Base-by-base conservation (phyloP, 2,113 vertebrate species). In the Myotis brandtii region DNA sequence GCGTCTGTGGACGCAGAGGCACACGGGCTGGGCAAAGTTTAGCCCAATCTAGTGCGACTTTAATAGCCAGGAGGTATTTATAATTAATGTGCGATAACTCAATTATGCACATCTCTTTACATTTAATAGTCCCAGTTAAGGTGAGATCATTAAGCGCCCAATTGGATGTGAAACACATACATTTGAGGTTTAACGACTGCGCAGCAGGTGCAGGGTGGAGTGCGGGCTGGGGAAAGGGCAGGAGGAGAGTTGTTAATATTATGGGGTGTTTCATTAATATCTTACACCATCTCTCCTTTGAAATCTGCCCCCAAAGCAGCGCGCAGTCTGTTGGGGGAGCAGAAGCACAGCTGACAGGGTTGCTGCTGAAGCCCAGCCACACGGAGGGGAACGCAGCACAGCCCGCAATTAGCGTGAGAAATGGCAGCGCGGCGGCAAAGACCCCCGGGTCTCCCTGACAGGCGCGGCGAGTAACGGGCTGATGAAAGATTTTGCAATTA, bases 401-500 rank as follows among this genome's bases (percentile, higher is more conserved):
- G 94, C 97, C 97, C 94, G 97, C 98, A 98, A 98, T 98, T 98
- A 98, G 98, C 52, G 48, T 97, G 98, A 98, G 98, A 97, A 97
- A 98, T 96, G 98, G 98, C 97, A 97, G 98, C 96, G 96, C 92
- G 97, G 97, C 97, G 96, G 97, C 97, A 97, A 83, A 84, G 84
- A 20, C 79, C 73, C 91, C 0, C 96, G 94, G 96, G 97, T 98
- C 98, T 97, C 97, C 91, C 56, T 98, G 98, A 98, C 98, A 98
- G 98, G 98, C 98, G 97, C 98, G 97, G 96, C 98, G 98, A 97
- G 98, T 97, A 98, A 97, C 97, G 98, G 96, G 97, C 98, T 98
- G 98, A 98, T 98, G 98, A 98, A 98, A 98, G 98, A 98, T 97
- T 97, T 96, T 96, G 98, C 98, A 98, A 98, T 98, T 98, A 98